phyloP scores from a whole-genome alignment of 2,888 invertebrate species.

The Oxycera nigricornis region DNA sequence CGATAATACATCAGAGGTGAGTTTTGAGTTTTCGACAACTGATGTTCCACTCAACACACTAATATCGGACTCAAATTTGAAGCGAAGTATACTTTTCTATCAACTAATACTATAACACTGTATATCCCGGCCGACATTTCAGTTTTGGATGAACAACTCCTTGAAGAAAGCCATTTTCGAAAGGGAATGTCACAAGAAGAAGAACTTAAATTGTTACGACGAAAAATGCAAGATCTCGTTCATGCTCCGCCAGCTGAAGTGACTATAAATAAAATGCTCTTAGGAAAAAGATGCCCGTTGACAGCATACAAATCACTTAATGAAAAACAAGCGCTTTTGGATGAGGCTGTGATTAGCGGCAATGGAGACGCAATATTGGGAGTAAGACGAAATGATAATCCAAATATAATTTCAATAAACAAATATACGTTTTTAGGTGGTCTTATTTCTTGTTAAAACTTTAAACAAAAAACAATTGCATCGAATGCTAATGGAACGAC shows the following conservation, averaged over 20 bases:
- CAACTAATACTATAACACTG: neutral
- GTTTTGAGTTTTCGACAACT: slow-evolving; percentile 55
- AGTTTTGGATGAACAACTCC: slow-evolving; percentile 67
- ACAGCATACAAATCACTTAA: slow-evolving; percentile 67
- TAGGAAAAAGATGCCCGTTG: slow-evolving; percentile 64
- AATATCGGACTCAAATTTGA: slow-evolving; percentile 57
- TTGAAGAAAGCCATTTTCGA: slow-evolving; percentile 61
- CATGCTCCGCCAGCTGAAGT: slow-evolving; percentile 56
- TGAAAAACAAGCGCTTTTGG: slow-evolving; percentile 75
- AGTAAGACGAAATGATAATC: slow-evolving; percentile 45
- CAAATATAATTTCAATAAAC: slow-evolving; percentile 50
- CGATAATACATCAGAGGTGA: slow-evolving; percentile 59
- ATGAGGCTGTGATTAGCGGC: slow-evolving; percentile 73
- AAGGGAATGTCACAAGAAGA: slow-evolving; percentile 58
- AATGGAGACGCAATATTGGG: slow-evolving; percentile 77
- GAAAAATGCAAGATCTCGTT: slow-evolving; percentile 49
- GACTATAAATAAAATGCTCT: slow-evolving; percentile 60
- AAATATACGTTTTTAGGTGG: slow-evolving; percentile 65
- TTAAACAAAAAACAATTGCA: slow-evolving; percentile 75
- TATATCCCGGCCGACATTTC: slow-evolving; percentile 46
- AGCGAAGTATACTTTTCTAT: slow-evolving; percentile 43
- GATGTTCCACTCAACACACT: slow-evolving; percentile 58
- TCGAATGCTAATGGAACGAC: slow-evolving; percentile 72
- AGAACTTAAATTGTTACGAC: slow-evolving; percentile 58
- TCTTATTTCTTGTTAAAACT: slow-evolving; percentile 77